phyloP scores from a whole-genome alignment of 2,797 vertebrate genomes.

The Amniataba percoides region DNA sequence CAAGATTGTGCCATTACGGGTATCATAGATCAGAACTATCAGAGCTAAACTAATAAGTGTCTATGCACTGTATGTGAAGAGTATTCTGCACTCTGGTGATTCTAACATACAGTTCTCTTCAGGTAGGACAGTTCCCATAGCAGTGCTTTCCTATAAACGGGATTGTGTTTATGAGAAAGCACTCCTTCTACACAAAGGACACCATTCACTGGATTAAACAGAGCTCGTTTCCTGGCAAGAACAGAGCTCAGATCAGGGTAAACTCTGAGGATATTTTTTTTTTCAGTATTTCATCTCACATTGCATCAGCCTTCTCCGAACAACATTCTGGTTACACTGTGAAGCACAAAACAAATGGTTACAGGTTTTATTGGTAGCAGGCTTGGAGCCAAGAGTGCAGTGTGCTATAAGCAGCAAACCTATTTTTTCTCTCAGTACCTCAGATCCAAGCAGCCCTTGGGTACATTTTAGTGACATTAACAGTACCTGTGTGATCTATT shows the following conservation, averaged over 20 bases:
- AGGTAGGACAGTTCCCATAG: neutral
- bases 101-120: neutral
- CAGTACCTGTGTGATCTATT: constrained; percentile 11
- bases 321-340: neutral
- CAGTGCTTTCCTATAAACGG: neutral
- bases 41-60: neutral
- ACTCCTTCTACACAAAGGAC: neutral
- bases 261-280: neutral
- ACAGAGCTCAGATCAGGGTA: neutral
- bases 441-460: neutral
- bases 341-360: constrained; percentile 13
- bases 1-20: neutral
- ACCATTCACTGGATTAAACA: neutral
- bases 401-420: constrained; percentile 2
- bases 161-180: neutral
- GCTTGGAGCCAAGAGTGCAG: constrained; percentile 16
- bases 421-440: neutral
- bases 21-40: neutral
- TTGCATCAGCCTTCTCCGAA: neutral
- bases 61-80: neutral
- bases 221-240: constrained; percentile 4
- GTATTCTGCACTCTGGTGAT: neutral
- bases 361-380: neutral
- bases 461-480: neutral
- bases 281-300: constrained; percentile 6